Base-by-base conservation (phyloP, 1,140 invertebrate genomes). In the Diploscapter pachys region DNA sequence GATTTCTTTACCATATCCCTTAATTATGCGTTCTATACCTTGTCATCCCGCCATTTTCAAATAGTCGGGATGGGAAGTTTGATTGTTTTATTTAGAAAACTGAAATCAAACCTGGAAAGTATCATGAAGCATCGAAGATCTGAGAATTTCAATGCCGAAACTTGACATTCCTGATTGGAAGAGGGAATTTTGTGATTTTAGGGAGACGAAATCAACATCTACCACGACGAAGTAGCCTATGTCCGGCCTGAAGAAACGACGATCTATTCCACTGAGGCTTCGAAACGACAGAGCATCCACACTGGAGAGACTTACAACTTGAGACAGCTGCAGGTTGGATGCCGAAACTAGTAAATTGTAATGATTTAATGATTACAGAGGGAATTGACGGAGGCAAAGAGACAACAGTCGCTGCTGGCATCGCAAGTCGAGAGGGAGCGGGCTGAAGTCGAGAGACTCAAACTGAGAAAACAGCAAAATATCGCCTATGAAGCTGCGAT, bases 151-250 rank as follows among this genome's bases (percentile, higher is more conserved):
- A 31, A 31, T 31, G 31, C 31, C 31, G 31, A 31, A 31, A 31
- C 31, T 31, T 31, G 31, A 31, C 31, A 31, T 31, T 31, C 31
- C 1, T 31, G 31, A 31, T 31, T 31, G 31, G 1, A 31, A 31
- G 31, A 31, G 31, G 1, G 31, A 31, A 31, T 31, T 31, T 31
- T 31, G 11, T 62, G 9, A 6, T 71, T 71, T 68, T 52, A 76
- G 50, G 70, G 55, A n/a, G 56, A 71, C 31, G 75, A 76, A 3
- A 71, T 76, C 64, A 64, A 76, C 51, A 69, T 76, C 49, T 65
- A 71, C 9, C 75, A 76, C 52, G 62, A 76, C 55, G 75, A 76
- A 59, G 75, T 76, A 4, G 75, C 75, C 50, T 76, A 76, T 55
- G 54, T 72, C 13, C 69, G 68, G 57, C 68, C 69, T 62, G 49